Evolutionary conservation across 1,140 invertebrate species (phyloP).

Genomic region (Lethrus apterus): DNA sequence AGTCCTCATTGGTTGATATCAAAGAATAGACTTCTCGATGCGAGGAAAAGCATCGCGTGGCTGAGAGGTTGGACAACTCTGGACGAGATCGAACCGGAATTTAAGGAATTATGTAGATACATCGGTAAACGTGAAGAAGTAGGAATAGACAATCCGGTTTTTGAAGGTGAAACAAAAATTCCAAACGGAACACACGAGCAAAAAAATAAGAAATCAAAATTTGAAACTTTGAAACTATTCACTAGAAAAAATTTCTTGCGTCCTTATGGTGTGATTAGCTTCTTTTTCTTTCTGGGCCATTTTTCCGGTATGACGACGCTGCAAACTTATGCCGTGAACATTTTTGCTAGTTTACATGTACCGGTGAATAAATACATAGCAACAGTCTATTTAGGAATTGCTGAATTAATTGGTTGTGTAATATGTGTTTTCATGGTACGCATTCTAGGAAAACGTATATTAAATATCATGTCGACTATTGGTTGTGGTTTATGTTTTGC

Average conservation of each 20-base stretch:
- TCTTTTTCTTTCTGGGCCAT: slow-evolving; percentile 60
- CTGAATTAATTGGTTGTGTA: slow-evolving; percentile 56
- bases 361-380: slow-evolving; percentile 67
- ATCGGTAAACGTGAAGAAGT: slow-evolving; percentile 2
- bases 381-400: slow-evolving; percentile 58
- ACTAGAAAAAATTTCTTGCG: slow-evolving; percentile 47
- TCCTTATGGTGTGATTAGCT: slow-evolving; percentile 56
- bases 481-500: slow-evolving; percentile 55
- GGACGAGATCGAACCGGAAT: slow-evolving; percentile 48
- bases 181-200: background rate
- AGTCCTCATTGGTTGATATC: slow-evolving; percentile 68
- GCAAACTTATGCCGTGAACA: slow-evolving; percentile 62
- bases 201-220: background rate
- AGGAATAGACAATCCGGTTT: background rate
- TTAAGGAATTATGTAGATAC: slow-evolving; percentile 40
- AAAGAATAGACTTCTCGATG: slow-evolving; percentile 51
- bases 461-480: slow-evolving; percentile 56
- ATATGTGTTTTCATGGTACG: slow-evolving; percentile 59
- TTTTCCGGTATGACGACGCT: slow-evolving; percentile 65
- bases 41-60: slow-evolving; percentile 52
- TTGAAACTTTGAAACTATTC: slow-evolving; percentile 41
- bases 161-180: background rate
- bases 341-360: slow-evolving; percentile 58
- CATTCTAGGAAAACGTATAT: slow-evolving; percentile 58
- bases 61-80: slow-evolving; percentile 56